Conservation (phyloP, 2,797 vertebrate genomes). For the Nothura maculosa region DNA sequence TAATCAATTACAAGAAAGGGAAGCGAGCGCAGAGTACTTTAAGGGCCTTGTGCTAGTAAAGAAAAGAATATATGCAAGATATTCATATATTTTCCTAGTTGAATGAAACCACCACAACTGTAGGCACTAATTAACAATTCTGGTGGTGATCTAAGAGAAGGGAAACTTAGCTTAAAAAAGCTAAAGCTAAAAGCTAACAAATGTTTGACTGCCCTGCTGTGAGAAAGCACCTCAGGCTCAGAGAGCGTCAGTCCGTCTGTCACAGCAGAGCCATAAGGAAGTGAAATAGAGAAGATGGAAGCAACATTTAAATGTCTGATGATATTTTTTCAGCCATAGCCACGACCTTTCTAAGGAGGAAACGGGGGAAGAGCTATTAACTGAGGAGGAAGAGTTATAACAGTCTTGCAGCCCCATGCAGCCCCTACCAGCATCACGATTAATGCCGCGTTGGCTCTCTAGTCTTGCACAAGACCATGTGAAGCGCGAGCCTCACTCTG, state of each 20-base stretch:
- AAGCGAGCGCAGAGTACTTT: neutral
- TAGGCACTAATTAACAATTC: neutral
- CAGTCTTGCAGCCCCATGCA: neutral
- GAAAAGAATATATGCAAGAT: neutral
- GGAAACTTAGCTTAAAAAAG: neutral
- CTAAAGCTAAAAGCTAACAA: neutral
- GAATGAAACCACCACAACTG: neutral
- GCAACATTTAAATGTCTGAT: neutral
- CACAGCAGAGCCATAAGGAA: neutral
- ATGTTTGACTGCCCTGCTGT: neutral
- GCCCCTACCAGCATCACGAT: neutral
- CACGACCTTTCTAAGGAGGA: neutral
- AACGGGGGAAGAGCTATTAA: neutral
- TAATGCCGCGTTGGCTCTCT: neutral
- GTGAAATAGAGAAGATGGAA: neutral
- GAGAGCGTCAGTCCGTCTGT: neutral
- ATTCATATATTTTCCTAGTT: neutral
- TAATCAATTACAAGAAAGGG: neutral
- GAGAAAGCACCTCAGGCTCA: neutral
- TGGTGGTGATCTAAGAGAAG: neutral
- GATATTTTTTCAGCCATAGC: neutral
- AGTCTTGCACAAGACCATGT: neutral
- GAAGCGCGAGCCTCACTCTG: neutral
- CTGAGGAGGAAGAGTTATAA: neutral
- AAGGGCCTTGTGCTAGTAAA: neutral